Evolutionary conservation across 1,140 invertebrate genomes (phyloP).

Genomic region (Adelges cooleyi): DNA sequence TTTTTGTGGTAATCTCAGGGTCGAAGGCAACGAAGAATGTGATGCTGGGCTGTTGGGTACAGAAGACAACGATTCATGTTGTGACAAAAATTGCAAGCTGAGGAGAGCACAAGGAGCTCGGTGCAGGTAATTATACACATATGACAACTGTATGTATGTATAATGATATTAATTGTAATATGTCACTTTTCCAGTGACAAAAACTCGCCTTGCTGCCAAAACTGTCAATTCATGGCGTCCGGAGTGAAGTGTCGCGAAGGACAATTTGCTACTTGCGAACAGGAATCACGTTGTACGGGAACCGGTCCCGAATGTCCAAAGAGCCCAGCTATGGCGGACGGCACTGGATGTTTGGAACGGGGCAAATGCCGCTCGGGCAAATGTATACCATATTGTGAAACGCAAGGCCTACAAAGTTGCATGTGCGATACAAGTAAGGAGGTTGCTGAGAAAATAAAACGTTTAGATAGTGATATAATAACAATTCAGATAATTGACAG

Average conservation of each 20-base stretch:
- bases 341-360: conserved; percentile 73
- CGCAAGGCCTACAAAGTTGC: conserved; percentile 78
- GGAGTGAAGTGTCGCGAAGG: conserved; percentile 75
- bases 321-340: conserved; percentile 75
- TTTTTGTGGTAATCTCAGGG: conserved; percentile 87
- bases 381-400: conserved; percentile 87
- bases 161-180: conserved; percentile 34
- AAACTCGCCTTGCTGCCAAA: conserved; percentile 86
- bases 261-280: conserved; percentile 78
- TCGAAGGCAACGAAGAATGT: conserved; percentile 89
- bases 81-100: conserved; percentile 83
- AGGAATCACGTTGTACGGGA: conserved; percentile 69
- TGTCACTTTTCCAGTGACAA: conserved; percentile 65
- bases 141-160: background rate
- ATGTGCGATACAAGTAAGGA: conserved; percentile 84
- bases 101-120: conserved; percentile 64
- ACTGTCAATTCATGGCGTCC: conserved; percentile 69
- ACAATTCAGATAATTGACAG: too few relatives aligned
- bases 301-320: conserved; percentile 58
- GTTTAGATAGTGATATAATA: too few relatives aligned
- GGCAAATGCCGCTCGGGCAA: conserved; percentile 74
- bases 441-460: too few relatives aligned
- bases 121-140: conserved; percentile 52
- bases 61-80: conserved; percentile 82
- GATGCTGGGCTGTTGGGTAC: conserved; percentile 84